These are phyloP conservation scores for Netelia fuscicornis DNA, from an alignment of 2,888 invertebrate species.

Conservation along the genomic window DNA sequence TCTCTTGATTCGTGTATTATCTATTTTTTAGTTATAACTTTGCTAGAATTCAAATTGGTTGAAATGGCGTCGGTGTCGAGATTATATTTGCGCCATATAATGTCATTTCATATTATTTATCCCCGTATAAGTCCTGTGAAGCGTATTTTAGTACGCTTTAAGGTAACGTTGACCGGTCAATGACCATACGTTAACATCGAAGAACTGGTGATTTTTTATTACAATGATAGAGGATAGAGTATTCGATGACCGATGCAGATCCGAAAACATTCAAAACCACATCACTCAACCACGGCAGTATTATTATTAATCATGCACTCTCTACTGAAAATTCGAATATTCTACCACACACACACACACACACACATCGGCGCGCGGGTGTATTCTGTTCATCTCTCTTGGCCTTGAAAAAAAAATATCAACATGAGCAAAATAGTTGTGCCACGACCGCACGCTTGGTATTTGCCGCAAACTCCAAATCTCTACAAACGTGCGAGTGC, in stretches of 20 bases:
- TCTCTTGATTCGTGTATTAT: not conserved
- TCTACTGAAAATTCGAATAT: slow-evolving; percentile 1
- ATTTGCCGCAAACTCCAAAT: no score
- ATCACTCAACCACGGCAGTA: slow-evolving; percentile 64
- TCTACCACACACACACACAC: slow-evolving; percentile 26
- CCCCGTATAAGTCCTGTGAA: not conserved
- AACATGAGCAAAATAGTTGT: not conserved
- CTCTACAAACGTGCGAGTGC: no score
- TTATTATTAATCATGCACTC: slow-evolving; percentile 56
- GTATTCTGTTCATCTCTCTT: slow-evolving; percentile 23
- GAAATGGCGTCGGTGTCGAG: not conserved
- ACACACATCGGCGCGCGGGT: no score
- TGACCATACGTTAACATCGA: slow-evolving; percentile 69
- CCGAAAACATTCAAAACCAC: slow-evolving; percentile 12
- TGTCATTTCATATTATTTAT: not conserved
- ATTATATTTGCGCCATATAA: not conserved
- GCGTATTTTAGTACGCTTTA: slow-evolving; percentile 5
- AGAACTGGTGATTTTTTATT: slow-evolving; percentile 71
- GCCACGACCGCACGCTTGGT: no score
- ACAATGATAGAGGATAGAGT: slow-evolving; percentile 47
- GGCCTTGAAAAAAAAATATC: slow-evolving; percentile 26
- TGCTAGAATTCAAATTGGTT: not conserved
- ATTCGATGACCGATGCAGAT: slow-evolving; percentile 29
- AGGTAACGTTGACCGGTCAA: slow-evolving; percentile 59
- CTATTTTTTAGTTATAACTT: not conserved